phyloP scores from a whole-genome alignment of 2,113 vertebrate genomes.

The Climacteris rufus region DNA sequence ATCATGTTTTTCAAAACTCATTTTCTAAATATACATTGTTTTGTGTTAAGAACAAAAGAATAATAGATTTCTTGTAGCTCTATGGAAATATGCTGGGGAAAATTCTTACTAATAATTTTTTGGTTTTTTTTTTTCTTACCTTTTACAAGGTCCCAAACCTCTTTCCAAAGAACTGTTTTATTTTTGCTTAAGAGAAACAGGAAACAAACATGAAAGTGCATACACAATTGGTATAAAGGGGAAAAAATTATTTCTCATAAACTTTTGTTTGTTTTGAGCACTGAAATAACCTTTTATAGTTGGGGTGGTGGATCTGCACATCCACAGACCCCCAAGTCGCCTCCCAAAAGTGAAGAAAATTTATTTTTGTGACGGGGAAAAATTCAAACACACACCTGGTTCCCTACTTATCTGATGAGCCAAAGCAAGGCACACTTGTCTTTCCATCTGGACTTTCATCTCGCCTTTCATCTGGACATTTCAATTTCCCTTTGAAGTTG shows the following conservation, averaged over 20 bases:
- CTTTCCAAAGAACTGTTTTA: conserved; percentile 16
- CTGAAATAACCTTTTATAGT: not conserved
- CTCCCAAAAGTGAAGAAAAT: not conserved
- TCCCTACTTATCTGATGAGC: conserved; percentile 34
- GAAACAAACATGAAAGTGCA: not conserved
- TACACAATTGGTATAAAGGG: not conserved
- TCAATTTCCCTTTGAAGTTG: conserved; percentile 68
- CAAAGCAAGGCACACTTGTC: conserved; percentile 24
- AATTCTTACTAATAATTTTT: not conserved
- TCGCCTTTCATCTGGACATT: conserved; percentile 52
- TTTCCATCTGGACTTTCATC: conserved; percentile 60
- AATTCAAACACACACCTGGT: conserved; percentile 21
- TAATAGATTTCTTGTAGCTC: not conserved
- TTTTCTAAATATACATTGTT: not conserved
- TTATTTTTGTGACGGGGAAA: conserved; percentile 5
- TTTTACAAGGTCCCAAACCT: not conserved
- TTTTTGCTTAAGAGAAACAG: not conserved
- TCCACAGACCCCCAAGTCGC: not conserved
- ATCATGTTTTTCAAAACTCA: not conserved
- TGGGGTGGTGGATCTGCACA: rapidly evolving
- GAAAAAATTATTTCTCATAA: not conserved
- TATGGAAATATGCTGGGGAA: not conserved
- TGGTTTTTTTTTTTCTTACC: not conserved
- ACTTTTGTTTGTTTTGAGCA: not conserved
- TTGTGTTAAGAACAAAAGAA: not conserved